Conservation (phyloP, 2,113 vertebrate genomes). For the Vimba vimba region DNA sequence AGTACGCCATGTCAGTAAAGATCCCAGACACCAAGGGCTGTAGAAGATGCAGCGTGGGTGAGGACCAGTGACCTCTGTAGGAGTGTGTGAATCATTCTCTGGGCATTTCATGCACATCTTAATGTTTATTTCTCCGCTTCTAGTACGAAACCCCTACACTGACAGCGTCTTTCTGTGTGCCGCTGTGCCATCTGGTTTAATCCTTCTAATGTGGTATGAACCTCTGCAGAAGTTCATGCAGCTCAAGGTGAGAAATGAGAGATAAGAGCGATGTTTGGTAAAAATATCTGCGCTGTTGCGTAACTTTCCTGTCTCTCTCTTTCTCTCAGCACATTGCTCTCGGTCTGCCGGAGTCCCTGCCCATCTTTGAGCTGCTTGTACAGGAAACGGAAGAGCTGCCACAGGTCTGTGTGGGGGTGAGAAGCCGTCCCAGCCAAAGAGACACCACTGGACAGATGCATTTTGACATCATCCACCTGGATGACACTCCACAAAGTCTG, state of each 20-base stretch:
- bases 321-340: constrained; percentile 76
- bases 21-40: constrained; percentile 82
- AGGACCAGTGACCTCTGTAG: constrained; percentile 15
- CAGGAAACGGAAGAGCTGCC: constrained; percentile 84
- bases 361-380: constrained; percentile 85
- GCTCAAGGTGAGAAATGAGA: constrained; percentile 71
- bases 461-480: constrained; percentile 82
- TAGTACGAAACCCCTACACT: constrained; percentile 79
- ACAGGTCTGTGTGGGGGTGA: constrained; percentile 49
- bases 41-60: constrained; percentile 56
- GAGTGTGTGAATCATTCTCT: not conserved
- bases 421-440: constrained; percentile 47
- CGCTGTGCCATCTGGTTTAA: constrained; percentile 70
- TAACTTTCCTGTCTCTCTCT: not conserved
- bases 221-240: constrained; percentile 82
- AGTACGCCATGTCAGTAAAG: constrained; percentile 78
- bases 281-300: not conserved
- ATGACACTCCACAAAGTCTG: constrained; percentile 35
- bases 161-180: constrained; percentile 79
- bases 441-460: constrained; percentile 80
- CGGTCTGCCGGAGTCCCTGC: constrained; percentile 77
- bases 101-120: not conserved
- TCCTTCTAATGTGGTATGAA: constrained; percentile 81
- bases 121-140: constrained; percentile 24
- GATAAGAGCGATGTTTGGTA: not conserved